Evolutionary conservation across 2,888 invertebrate genomes (phyloP).

Genomic region (Diplazon laetatorius): DNA sequence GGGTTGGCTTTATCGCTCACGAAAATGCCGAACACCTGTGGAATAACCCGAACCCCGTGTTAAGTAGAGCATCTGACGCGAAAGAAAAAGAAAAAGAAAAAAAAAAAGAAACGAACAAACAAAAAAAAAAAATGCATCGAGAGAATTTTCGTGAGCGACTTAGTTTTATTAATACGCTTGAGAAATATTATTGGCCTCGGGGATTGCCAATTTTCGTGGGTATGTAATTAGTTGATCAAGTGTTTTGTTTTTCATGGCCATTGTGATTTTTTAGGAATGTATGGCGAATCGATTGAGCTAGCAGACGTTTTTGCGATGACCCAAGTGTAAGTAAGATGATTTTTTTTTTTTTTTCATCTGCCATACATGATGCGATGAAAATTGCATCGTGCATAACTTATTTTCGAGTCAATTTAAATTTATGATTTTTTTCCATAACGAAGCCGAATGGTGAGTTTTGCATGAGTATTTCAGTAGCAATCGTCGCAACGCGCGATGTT

Average conservation of each 20-base stretch:
- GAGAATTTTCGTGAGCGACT: conserved; percentile 44
- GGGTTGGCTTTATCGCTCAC: conserved; percentile 81
- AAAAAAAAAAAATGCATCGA: conserved; percentile 38
- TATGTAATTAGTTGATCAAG: too few species aligned
- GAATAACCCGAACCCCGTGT: conserved; percentile 72
- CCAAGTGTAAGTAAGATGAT: too few species aligned
- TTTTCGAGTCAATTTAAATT: background rate
- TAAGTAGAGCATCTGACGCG: conserved; percentile 67
- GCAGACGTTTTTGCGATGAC: too few species aligned
- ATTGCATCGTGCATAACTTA: too few species aligned
- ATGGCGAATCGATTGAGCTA: too few species aligned
- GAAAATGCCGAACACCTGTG: conserved; percentile 83
- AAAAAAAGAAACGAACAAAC: conserved; percentile 43
- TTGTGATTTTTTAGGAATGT: too few species aligned
- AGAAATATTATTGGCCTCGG: conserved; percentile 27
- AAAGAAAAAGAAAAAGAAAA: conserved; percentile 37
- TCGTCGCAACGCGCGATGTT: conserved; percentile 58
- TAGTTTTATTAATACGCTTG: conserved; percentile 49
- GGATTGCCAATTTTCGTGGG: background rate
- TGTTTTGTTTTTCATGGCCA: too few species aligned
- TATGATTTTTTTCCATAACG: too few species aligned
- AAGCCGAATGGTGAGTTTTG: too few species aligned
- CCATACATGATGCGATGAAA: too few species aligned
- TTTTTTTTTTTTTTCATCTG: too few species aligned
- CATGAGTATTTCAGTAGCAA: conserved; percentile 77